Evolutionary conservation across 92 coral and sea anemone genomes (phyloP).

Genomic region (Epizoanthus rinbou): DNA sequence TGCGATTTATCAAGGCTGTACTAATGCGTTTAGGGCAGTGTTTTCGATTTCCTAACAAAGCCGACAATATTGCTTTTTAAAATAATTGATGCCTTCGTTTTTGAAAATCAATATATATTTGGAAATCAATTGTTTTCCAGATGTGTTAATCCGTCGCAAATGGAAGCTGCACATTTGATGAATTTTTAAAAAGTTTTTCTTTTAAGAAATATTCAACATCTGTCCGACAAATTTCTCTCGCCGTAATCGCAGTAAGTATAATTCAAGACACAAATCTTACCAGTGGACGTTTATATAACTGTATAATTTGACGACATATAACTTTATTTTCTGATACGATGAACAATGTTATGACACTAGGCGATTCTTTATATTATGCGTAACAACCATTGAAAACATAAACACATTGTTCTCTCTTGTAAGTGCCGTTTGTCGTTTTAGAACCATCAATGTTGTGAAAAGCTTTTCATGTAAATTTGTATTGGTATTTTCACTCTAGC

Average conservation of each 20-base stretch:
- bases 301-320: not conserved
- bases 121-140: not conserved
- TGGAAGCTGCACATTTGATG: conserved; percentile 8
- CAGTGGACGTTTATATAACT: not conserved
- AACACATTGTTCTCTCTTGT: conserved; percentile 1
- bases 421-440: not conserved
- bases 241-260: not conserved
- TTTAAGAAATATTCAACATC: not conserved
- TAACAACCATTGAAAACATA: conserved; percentile 27
- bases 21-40: conserved; percentile 24
- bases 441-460: conserved; percentile 6
- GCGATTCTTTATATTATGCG: not conserved
- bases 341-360: not conserved
- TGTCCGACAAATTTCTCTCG: not conserved
- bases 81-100: not conserved
- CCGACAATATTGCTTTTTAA: not conserved
- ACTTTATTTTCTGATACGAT: not conserved
- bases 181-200: conserved; percentile 3
- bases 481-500: not conserved
- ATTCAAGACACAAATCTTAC: too few species aligned
- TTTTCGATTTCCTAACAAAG: not conserved
- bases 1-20: not conserved
- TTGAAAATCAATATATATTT: not conserved
- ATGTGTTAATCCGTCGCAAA: conserved; percentile 25
- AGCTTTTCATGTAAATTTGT: not conserved